These are phyloP conservation scores for Baronia brevicornis DNA, from an alignment of 2,888 invertebrate species.

Conservation along the genomic window DNA sequence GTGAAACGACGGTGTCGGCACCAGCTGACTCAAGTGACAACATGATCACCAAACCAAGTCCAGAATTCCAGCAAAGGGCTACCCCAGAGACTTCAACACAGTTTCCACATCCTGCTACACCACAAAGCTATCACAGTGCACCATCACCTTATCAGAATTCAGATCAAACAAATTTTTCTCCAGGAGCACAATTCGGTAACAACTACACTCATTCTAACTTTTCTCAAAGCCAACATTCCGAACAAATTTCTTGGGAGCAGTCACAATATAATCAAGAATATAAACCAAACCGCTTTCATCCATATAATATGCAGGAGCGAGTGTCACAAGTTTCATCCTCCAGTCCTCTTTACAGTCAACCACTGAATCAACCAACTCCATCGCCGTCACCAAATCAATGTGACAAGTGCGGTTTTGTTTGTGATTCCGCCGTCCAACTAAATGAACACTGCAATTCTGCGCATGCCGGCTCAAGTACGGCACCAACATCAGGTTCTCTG, in stretches of 20 bases:
- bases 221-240: conserved; percentile 65
- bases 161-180: conserved; percentile 76
- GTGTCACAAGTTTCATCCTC: conserved; percentile 69
- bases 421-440: conserved; percentile 83
- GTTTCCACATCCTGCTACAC: conserved; percentile 79
- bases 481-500: conserved; percentile 54
- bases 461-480: conserved; percentile 71
- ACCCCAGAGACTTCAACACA: conserved; percentile 75
- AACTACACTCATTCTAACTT: conserved; percentile 70
- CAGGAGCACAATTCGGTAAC: conserved; percentile 67
- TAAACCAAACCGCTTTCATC: conserved; percentile 64
- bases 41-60: conserved; percentile 77
- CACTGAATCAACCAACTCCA: conserved; percentile 80
- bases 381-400: conserved; percentile 85
- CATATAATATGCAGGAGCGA: conserved; percentile 72
- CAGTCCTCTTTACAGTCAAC: conserved; percentile 75
- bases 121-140: conserved; percentile 80
- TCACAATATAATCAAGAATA: conserved; percentile 64
- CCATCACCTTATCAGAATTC: conserved; percentile 79
- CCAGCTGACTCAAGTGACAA: conserved; percentile 86
- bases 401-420: conserved; percentile 89
- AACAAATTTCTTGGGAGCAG: conserved; percentile 67
- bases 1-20: conserved; percentile 78
- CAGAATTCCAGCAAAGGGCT: conserved; percentile 74
- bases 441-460: conserved; percentile 84